Evolutionary conservation across 92 coral and sea anemone genomes (phyloP).

Genomic region (Porites evermanni): DNA sequence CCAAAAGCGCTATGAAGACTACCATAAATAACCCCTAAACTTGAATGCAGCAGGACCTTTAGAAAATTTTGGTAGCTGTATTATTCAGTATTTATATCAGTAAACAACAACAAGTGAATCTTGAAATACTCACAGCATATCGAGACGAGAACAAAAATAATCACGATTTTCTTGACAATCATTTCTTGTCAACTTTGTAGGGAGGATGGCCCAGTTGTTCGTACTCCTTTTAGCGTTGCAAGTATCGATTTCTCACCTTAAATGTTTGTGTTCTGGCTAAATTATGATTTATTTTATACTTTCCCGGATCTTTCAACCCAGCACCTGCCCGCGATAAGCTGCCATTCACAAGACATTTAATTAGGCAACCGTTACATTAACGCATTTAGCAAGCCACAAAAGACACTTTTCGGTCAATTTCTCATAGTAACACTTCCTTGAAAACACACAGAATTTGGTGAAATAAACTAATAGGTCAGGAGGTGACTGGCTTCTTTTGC

Average conservation of each 20-base stretch:
- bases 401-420: slow-evolving; percentile 43
- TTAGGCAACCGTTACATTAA: slow-evolving; percentile 57
- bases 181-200: slow-evolving; percentile 13
- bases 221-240: not conserved
- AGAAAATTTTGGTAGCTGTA: too few relatives aligned
- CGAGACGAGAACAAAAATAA: slow-evolving; percentile 10
- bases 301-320: not conserved
- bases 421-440: slow-evolving; percentile 17
- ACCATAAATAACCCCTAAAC: too few relatives aligned
- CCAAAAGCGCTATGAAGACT: too few relatives aligned
- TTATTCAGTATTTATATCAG: too few relatives aligned
- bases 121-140: slow-evolving; percentile 34
- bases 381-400: slow-evolving; percentile 37
- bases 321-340: slow-evolving; percentile 44
- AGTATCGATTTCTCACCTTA: slow-evolving; percentile 11
- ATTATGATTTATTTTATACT: slow-evolving; percentile 43
- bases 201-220: not conserved
- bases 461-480: slow-evolving; percentile 21
- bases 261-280: slow-evolving; percentile 1
- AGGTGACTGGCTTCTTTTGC: not conserved
- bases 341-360: slow-evolving; percentile 44
- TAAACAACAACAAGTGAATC: not conserved
- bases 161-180: slow-evolving; percentile 1
- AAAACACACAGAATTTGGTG: slow-evolving; percentile 25
- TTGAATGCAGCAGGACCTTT: too few relatives aligned